Conservation (phyloP, 2,888 invertebrate genomes). For the Epinotia ramella region DNA sequence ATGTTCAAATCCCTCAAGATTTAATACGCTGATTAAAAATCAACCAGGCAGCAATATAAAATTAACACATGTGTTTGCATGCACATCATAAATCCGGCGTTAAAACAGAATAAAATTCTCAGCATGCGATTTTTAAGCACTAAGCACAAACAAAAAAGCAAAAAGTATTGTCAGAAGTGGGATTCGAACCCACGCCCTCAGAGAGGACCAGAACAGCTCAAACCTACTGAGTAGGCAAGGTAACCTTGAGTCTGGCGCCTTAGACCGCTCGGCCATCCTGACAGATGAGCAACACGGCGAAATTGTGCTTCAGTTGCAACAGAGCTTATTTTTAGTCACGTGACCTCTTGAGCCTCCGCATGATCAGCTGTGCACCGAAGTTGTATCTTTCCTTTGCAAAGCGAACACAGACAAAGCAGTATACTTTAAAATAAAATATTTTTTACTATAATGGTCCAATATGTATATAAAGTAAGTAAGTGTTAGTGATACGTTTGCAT, state of each 20-base stretch:
- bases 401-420: not conserved
- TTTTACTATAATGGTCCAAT: too few species aligned
- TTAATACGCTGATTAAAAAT: too few species aligned
- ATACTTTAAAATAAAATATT: too few species aligned
- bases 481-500: too few species aligned
- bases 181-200: slow-evolving; percentile 94
- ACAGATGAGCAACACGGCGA: slow-evolving; percentile 63
- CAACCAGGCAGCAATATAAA: too few species aligned
- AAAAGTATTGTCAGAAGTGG: slow-evolving; percentile 89
- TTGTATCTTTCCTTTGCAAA: not conserved
- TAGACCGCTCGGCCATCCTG: slow-evolving; percentile 96
- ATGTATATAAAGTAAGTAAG: too few species aligned
- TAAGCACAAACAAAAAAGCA: slow-evolving; percentile 46
- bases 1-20: too few species aligned
- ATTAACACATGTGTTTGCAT: too few species aligned
- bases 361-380: not conserved
- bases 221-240: slow-evolving; percentile 88
- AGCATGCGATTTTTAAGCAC: not conserved
- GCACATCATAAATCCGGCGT: too few species aligned
- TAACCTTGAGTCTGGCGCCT: slow-evolving; percentile 89
- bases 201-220: slow-evolving; percentile 89
- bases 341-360: not conserved
- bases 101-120: too few species aligned
- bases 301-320: slow-evolving; percentile 54
- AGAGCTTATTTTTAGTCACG: not conserved